These are phyloP conservation scores for Drosophila buzzatii DNA, from an alignment of 2,888 invertebrate genomes.

Conservation along the genomic window DNA sequence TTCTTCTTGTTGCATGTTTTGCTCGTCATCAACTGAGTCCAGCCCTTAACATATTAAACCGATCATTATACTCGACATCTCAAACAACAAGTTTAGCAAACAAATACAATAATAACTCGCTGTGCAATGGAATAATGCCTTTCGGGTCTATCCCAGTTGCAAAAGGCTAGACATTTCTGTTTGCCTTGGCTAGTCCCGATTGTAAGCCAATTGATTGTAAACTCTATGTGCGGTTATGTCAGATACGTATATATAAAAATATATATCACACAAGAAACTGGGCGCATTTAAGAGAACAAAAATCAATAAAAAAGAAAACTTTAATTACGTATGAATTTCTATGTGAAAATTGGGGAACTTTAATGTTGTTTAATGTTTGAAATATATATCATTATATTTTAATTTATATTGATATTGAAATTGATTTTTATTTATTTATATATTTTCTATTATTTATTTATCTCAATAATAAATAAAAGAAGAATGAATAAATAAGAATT, in stretches of 20 bases:
- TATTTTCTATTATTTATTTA: too few species aligned
- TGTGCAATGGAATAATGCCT: constrained; percentile 23
- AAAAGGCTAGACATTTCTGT: constrained; percentile 46
- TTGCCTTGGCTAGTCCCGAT: constrained; percentile 17
- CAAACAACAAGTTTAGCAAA: constrained; percentile 60
- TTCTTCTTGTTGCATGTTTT: constrained; percentile 5
- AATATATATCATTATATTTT: background rate
- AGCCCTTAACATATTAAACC: constrained; percentile 83
- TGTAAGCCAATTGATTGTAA: constrained; percentile 15
- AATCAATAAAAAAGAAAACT: constrained; percentile 9
- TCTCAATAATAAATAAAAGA: too few species aligned
- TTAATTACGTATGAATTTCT: background rate
- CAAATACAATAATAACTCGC: constrained; percentile 42
- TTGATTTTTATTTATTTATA: background rate
- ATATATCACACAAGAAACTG: background rate
- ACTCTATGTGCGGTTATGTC: background rate
- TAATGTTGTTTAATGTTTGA: background rate
- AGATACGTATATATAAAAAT: too few species aligned
- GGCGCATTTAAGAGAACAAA: background rate
- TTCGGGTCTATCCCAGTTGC: constrained; percentile 7
- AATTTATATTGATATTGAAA: background rate
- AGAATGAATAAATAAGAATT: too few species aligned
- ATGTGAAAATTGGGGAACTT: background rate
- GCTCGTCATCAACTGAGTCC: constrained; percentile 27
- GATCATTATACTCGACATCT: constrained; percentile 83